These are phyloP conservation scores for Endotricha flammealis DNA, from an alignment of 2,888 invertebrate species.

Conservation along the genomic window DNA sequence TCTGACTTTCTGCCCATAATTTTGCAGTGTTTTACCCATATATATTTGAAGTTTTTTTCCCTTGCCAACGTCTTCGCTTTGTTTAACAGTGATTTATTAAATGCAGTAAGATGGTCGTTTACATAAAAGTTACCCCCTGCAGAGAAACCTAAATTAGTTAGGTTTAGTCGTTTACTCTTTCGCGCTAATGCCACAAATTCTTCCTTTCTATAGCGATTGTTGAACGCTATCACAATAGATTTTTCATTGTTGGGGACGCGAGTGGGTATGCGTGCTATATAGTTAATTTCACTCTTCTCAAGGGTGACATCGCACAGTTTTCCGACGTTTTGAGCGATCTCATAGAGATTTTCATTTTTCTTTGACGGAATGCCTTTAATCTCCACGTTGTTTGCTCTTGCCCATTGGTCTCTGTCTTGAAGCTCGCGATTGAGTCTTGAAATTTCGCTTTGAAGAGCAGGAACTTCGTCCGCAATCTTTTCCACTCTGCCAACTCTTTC, in stretches of 20 bases:
- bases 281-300: neutral
- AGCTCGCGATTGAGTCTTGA: conserved; percentile 3
- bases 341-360: too few species aligned
- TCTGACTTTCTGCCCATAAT: neutral
- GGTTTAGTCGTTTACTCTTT: neutral
- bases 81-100: neutral
- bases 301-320: neutral
- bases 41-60: neutral
- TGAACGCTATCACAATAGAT: neutral
- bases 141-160: neutral
- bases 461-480: conserved; percentile 1
- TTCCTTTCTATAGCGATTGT: neutral
- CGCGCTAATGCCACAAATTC: neutral
- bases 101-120: neutral
- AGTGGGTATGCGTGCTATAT: neutral
- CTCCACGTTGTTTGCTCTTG: neutral
- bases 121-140: neutral
- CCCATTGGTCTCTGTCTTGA: neutral
- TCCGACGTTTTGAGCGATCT: neutral
- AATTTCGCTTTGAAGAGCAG: neutral
- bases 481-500: neutral
- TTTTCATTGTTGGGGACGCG: neutral
- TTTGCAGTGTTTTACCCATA: neutral
- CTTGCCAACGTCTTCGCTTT: neutral
- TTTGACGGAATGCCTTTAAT: neutral